Base-by-base conservation (phyloP, 2,888 invertebrate species). In the Nomada hirtipes region DNA sequence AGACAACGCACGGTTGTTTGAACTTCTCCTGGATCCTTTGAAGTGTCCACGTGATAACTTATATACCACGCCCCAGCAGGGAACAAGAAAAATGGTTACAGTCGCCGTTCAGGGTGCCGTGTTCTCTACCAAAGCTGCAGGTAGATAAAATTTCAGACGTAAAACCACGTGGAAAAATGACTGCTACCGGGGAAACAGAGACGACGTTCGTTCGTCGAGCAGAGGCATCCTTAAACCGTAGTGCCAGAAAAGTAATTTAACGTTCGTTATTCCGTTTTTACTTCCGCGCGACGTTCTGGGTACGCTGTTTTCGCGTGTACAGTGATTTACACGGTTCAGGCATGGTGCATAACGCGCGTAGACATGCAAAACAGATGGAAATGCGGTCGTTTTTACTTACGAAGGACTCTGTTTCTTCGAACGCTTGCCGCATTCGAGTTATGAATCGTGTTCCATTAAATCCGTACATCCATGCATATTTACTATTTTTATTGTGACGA, bases 311-410 rank as follows among this genome's bases (percentile, higher is more conserved):
- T 71, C 42, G 53, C 64, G 44, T 70, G 42, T 53, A 20, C 29
- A 26, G 20, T 80, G 80, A 79, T 79, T 79, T 79, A 79, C 80
- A 53, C 57, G 64, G 59, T 23, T 52, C 59, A 15, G 52, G 29
- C 26, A 52, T 15, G 18, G 29, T 29, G 55, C 55, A 44, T 44
- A 52, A 69, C 47, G 52, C 67, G 29, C 36, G 47, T 42, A 64
- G 65, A 71, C 71, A 79, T 71, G 80, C 79, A 64, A 78, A 76
- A 26, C 61, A 50, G 59, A 74, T 59, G 76, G 59, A 77, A 77
- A 77, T 36, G 52, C 75, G 65, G 29, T 0, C n/a, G 52, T 52
- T 77, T 74, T 65, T 26, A 36, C 36, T n/a, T n/a, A 29, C 44
- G 18, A 57, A 36, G 4, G 2, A 11, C 18, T 9, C 42, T 7